phyloP scores from a whole-genome alignment of 1,140 invertebrate genomes.

The Drosophila melanica region DNA sequence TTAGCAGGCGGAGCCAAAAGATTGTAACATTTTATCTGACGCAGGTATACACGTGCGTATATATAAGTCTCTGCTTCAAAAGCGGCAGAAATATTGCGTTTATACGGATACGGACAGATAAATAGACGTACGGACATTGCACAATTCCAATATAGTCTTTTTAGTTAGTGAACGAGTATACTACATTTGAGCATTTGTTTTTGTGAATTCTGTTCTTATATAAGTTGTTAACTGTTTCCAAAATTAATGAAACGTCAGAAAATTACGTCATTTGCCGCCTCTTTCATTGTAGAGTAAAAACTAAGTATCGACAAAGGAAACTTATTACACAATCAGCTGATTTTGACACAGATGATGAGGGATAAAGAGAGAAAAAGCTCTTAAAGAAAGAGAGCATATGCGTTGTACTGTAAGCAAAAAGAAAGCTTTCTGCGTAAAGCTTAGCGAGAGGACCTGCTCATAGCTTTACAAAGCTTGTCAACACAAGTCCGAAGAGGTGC shows the following conservation, averaged over 20 bases:
- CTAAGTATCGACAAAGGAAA: slow-evolving; percentile 34
- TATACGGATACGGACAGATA: too few relatives aligned
- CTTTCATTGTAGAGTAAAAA: slow-evolving; percentile 21
- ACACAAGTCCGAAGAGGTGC: slow-evolving; percentile 64
- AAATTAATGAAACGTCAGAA: slow-evolving; percentile 1
- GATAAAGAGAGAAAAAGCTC: neutral
- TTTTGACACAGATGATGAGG: slow-evolving; percentile 1
- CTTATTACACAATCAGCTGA: slow-evolving; percentile 57
- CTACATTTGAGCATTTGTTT: too few relatives aligned
- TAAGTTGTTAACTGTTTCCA: neutral
- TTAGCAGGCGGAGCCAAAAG: too few relatives aligned
- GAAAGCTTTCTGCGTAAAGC: slow-evolving; percentile 47
- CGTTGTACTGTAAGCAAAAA: slow-evolving; percentile 44
- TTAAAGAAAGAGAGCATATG: slow-evolving; percentile 19
- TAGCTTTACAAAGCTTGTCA: slow-evolving; percentile 53
- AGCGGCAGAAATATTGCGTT: too few relatives aligned
- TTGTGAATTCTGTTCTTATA: too few relatives aligned
- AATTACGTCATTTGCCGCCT: slow-evolving; percentile 70
- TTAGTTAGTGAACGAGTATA: too few relatives aligned
- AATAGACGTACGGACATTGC: too few relatives aligned
- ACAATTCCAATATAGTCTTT: too few relatives aligned
- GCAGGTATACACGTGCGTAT: too few relatives aligned
- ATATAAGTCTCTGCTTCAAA: too few relatives aligned
- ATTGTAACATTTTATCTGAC: too few relatives aligned
- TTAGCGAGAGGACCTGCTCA: slow-evolving; percentile 29